phyloP scores from a whole-genome alignment of 2,797 vertebrate species.

The Lagothrix lagotricha region DNA sequence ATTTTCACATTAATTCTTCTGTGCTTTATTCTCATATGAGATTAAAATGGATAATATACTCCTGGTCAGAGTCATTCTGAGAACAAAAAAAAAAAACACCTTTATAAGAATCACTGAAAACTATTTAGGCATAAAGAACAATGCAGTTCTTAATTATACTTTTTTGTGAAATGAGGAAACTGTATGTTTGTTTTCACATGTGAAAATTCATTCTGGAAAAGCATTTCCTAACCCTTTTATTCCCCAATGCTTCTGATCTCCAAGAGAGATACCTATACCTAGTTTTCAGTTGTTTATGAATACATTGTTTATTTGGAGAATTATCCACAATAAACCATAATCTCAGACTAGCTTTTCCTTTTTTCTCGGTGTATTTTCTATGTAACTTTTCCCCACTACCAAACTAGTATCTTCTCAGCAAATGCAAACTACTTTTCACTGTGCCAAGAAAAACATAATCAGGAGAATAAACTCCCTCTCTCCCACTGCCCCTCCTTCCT shows the following conservation, averaged over 20 bases:
- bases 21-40: not conserved
- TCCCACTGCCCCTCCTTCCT: not conserved
- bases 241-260: not conserved
- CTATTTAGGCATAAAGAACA: conserved; percentile 17
- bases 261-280: not conserved
- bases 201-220: conserved; percentile 38
- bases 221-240: not conserved
- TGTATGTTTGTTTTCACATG: not conserved
- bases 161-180: conserved; percentile 15
- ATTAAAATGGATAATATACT: not conserved
- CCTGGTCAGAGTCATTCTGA: not conserved
- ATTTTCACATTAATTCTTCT: not conserved
- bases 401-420: not conserved
- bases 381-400: not conserved
- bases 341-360: not conserved
- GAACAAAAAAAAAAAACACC: not conserved
- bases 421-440: conserved; percentile 7
- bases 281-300: not conserved
- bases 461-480: not conserved
- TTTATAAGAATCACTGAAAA: not conserved
- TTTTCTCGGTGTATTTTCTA: not conserved
- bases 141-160: not conserved
- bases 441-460: not conserved
- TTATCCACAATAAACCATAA: not conserved
- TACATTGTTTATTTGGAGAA: not conserved